Percentiles rank a stretch among this genome's conserved stretches.
These are phyloP conservation scores for Indicator indicator DNA, from an alignment of 2,113 vertebrate genomes.

Conservation along the genomic window DNA sequence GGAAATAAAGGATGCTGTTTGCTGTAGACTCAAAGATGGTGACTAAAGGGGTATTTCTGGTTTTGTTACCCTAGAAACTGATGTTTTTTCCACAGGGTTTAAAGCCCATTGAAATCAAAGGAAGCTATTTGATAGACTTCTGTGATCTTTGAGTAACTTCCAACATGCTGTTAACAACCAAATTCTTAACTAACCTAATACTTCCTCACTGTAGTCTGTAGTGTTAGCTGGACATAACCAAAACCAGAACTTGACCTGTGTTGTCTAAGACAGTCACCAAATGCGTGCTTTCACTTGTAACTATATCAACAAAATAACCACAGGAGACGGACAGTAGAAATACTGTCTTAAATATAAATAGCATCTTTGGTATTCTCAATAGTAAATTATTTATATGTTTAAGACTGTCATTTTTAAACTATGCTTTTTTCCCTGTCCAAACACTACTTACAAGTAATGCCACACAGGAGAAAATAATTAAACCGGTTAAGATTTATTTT, in stretches of 20 bases:
- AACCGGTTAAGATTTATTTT: neutral
- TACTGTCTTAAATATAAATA: conserved; percentile 29
- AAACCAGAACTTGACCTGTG: conserved; percentile 6
- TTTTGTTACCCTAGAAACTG: conserved; percentile 57
- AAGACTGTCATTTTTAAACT: conserved; percentile 54
- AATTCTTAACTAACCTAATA: conserved; percentile 27
- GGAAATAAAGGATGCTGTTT: conserved; percentile 5
- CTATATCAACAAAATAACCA: conserved; percentile 35
- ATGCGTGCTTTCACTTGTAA: conserved; percentile 36
- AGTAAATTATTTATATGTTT: conserved; percentile 62
- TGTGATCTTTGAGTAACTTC: conserved; percentile 49
- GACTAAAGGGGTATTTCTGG: conserved; percentile 18
- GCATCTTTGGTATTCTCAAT: conserved; percentile 39
- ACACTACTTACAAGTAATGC: conserved; percentile 36
- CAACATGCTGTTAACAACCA: conserved; percentile 35
- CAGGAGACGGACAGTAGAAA: neutral
- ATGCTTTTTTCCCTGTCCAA: conserved; percentile 55
- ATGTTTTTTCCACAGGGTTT: conserved; percentile 15
- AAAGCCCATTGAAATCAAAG: conserved; percentile 42
- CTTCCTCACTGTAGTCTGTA: neutral
- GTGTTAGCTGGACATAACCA: neutral
- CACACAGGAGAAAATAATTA: conserved; percentile 59
- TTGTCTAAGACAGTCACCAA: conserved; percentile 9
- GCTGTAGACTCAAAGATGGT: neutral
- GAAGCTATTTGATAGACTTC: conserved; percentile 30